Evolutionary conservation across 2,797 vertebrate species (phyloP).

Genomic region (Sitta carolinensis): DNA sequence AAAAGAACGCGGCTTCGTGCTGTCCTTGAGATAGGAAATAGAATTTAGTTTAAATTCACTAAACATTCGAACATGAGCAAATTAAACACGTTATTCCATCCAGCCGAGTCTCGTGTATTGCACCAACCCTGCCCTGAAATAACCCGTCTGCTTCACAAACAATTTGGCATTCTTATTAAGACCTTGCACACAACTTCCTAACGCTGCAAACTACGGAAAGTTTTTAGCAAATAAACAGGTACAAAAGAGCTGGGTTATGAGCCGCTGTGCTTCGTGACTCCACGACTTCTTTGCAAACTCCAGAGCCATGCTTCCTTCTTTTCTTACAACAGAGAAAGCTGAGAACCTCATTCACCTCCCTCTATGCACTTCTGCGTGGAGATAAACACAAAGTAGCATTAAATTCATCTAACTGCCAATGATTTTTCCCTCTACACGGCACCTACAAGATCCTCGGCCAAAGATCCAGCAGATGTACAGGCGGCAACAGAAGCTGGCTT

Average conservation of each 20-base stretch:
- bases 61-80: neutral
- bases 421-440: neutral
- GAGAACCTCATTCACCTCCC: neutral
- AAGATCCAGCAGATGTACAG: fast-evolving
- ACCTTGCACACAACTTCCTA: no score
- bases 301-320: neutral
- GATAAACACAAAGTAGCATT: neutral
- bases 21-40: neutral
- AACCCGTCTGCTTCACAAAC: neutral
- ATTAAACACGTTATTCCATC: neutral
- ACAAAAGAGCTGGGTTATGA: neutral
- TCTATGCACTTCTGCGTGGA: no score
- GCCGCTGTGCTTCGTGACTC: neutral
- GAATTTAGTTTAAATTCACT: neutral
- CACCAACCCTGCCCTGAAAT: neutral
- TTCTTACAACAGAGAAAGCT: no score
- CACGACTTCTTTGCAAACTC: neutral
- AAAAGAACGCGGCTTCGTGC: fast-evolving
- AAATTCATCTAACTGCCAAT: fast-evolving
- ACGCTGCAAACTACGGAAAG: no score
- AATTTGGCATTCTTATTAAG: neutral
- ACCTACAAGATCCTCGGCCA: neutral
- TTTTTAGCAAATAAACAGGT: neutral
- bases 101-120: neutral
- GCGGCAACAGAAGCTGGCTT: neutral